These are phyloP conservation scores for Homalodisca vitripennis DNA, from an alignment of 1,140 invertebrate species.

Conservation along the genomic window DNA sequence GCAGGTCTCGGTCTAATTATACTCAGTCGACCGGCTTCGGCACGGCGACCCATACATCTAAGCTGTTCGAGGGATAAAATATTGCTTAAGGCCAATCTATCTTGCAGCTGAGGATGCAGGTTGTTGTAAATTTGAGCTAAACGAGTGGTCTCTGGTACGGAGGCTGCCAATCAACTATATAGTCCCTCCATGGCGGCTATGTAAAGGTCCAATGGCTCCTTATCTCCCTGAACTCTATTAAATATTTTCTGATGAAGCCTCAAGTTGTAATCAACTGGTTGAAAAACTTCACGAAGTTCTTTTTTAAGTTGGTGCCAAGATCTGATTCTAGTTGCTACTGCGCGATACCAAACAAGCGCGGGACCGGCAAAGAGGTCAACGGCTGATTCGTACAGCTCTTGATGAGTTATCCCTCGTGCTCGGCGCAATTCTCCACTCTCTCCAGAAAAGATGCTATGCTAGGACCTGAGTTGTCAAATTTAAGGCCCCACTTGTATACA, in stretches of 20 bases:
- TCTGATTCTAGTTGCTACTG: not conserved
- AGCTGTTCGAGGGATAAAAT: not conserved
- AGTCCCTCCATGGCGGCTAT: slow-evolving; percentile 4
- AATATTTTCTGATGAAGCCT: slow-evolving; percentile 5
- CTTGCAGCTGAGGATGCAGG: not conserved
- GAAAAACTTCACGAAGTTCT: slow-evolving; percentile 9
- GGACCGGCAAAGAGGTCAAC: slow-evolving; percentile 17
- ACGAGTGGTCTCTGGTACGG: not conserved
- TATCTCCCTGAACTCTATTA: not conserved
- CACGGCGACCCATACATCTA: not conserved
- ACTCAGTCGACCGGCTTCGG: not conserved
- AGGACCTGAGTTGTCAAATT: not conserved
- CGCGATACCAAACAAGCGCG: slow-evolving; percentile 4
- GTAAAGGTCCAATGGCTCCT: not conserved
- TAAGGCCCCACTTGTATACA: not conserved
- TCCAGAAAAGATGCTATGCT: not conserved
- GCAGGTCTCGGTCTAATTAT: not conserved
- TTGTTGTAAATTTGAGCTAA: not conserved
- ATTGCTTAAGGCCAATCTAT: not conserved
- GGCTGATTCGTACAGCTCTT: slow-evolving; percentile 14
- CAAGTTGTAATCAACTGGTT: not conserved
- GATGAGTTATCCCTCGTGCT: not conserved
- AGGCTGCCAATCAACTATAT: not conserved
- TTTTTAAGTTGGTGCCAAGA: not conserved
- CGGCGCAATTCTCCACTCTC: not conserved